Conservation (phyloP, 2,888 invertebrate genomes). For the Tipula unca region DNA sequence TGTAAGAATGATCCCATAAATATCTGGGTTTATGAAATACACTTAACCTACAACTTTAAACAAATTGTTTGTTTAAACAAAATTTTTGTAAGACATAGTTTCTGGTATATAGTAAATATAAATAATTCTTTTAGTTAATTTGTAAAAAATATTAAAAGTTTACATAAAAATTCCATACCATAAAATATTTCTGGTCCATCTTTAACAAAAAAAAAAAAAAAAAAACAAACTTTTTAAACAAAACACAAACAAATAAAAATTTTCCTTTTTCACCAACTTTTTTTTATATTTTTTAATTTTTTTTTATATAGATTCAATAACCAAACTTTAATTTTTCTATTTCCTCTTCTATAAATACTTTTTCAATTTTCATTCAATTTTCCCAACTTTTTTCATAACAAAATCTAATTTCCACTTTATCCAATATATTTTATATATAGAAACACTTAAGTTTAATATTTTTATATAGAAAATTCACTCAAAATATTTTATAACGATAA, state of each 20-base stretch:
- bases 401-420: background rate
- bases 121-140: no score
- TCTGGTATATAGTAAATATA: no score
- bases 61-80: no score
- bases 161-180: background rate
- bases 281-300: background rate
- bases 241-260: background rate
- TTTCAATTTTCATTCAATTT: background rate
- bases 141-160: no score
- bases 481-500: background rate
- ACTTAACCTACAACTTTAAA: no score
- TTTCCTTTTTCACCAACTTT: background rate
- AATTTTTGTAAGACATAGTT: no score
- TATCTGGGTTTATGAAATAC: no score
- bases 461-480: background rate
- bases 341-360: background rate
- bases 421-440: background rate
- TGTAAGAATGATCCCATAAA: no score
- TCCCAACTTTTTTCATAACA: background rate
- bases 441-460: background rate
- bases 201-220: background rate
- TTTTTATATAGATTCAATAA: background rate
- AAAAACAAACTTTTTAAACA: background rate
- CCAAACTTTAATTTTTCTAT: background rate
- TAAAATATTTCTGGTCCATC: slow-evolving; percentile 18